Evolutionary conservation across 2,113 vertebrate species (phyloP), one percentile per base, ranked within the genome.

Genomic region (Ciconia maguari): DNA sequence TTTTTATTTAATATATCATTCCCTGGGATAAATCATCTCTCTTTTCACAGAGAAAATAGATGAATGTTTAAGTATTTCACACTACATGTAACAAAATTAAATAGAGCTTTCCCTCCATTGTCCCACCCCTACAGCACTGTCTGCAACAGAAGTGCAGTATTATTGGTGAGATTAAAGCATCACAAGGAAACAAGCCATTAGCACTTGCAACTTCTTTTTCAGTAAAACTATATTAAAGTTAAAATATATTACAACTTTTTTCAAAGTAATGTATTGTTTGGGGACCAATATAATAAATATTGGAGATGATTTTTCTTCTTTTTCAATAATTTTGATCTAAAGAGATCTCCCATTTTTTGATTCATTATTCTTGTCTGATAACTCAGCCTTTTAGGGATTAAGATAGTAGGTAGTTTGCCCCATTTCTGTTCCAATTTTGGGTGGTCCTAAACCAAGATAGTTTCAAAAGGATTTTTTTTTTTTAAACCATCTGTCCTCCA

Each of bases 401-500:
- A 69, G 46, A 41, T 7, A 71, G n/a, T 82, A 81, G 58, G 36
- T 36, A 77, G 27, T 83, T 89, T 91, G 3, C 62, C 65, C 22
- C 25, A 58, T 64, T 79, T 94, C 89, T 87, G 32, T 95, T 93
- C 42, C 36, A 93, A 13, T 79, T 96, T 96, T 97, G 98, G 97
- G 97, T 98, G 98, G 97, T 96, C 98, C 71, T 80, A 94, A 95
- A 81, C 65, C 71, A 89, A 87, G 76, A 96, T 61, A 93, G 78
- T 97, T 96, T 95, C 96, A 91, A 91, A 91, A 79, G 61, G 24
- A 44, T 55, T 60, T 64, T 41, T 60, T n/a, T 82, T 96, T 89
- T 84, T 93, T 70, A 91, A 97, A 94, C 81, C 97, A 98, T 98
- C 97, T 98, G 97, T 83, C 86, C 54, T 94, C 94, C 97, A 97